These are phyloP conservation scores for Seira sanloemensis DNA, from an alignment of 2,888 invertebrate genomes.

Conservation along the genomic window DNA sequence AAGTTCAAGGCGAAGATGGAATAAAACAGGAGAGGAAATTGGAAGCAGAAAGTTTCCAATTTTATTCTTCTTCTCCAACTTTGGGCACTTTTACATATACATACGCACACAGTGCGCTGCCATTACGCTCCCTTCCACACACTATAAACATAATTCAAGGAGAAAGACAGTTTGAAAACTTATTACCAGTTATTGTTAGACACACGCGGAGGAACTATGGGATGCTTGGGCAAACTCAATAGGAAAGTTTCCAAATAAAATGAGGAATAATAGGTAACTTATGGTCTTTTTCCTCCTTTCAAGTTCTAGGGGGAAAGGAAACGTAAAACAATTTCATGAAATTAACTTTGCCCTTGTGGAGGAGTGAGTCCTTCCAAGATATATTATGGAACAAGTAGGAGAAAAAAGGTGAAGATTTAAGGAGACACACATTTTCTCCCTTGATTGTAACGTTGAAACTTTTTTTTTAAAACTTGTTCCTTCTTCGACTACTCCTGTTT, in stretches of 20 bases:
- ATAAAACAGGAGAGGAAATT: slow-evolving; percentile 13
- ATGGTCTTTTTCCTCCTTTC: slow-evolving; percentile 25
- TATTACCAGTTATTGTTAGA: background rate
- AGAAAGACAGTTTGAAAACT: background rate
- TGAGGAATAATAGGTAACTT: slow-evolving; percentile 14
- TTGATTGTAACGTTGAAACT: too few relatives aligned
- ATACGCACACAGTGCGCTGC: slow-evolving; percentile 9
- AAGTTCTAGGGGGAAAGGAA: too few relatives aligned
- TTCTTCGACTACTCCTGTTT: too few relatives aligned
- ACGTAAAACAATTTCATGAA: slow-evolving; percentile 41
- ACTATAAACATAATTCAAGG: slow-evolving; percentile 1
- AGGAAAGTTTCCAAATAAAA: background rate
- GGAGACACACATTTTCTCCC: too few relatives aligned
- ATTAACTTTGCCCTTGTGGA: too few relatives aligned
- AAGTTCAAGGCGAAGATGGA: slow-evolving; percentile 25
- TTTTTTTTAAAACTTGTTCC: too few relatives aligned
- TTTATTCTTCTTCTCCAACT: too few relatives aligned
- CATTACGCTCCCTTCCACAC: too few relatives aligned
- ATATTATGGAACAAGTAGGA: background rate
- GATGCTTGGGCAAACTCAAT: background rate
- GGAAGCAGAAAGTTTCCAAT: too few relatives aligned
- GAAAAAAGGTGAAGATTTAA: background rate
- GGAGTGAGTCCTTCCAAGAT: too few relatives aligned
- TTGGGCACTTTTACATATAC: too few relatives aligned
- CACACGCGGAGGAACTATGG: background rate